Evolutionary conservation across 2,113 vertebrate species (phyloP), one percentile per base, ranked within the genome.

Genomic region (Carlito syrichta): DNA sequence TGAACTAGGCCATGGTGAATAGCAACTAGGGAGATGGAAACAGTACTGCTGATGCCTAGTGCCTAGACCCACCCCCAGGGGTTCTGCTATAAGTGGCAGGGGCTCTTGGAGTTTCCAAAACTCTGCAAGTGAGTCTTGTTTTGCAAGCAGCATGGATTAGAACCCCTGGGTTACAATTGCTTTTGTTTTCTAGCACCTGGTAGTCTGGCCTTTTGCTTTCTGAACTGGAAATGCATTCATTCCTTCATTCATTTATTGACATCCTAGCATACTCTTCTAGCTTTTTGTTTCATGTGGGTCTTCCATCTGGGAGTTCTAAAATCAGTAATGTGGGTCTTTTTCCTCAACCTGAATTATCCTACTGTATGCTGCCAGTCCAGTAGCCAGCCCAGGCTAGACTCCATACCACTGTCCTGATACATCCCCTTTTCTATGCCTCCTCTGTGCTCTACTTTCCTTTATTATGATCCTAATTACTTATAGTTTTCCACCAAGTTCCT

Each of bases 31-130:
- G 56, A 43, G 56, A 22, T 17, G 25, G 52, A 78, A 50, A 16
- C 14, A 0, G 35, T 8, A 1, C 2, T 9, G 3, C 17, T 6
- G 5, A 2, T 10, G 6, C 14, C 14, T 0, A 30, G 35, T 58
- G 17, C 56, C 56, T 6, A 2, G 66, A n/a, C 38, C 43, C 19
- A 2, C 6, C 35, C 30, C 20, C 1, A 1, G 0, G 10, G 40
- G 22, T 40, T 50, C 62, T 58, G 40, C 11, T 27, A 10, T 20
- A 23, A n/a, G 11, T 9, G 60, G 22, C 3, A 3, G 6, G 50
- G 50, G 20, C 1, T 11, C 17, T 6, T 13, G 30, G 30, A 32
- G 2, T 12, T 23, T 20, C 32, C 25, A n/a, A 35, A n/a, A 35
- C 6, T 27, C 54, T 62, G 66, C 4, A 1, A 23, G n/a, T 1